These are phyloP conservation scores for Acanthisitta chloris DNA, from an alignment of 2,113 vertebrate species.

Conservation along the genomic window DNA sequence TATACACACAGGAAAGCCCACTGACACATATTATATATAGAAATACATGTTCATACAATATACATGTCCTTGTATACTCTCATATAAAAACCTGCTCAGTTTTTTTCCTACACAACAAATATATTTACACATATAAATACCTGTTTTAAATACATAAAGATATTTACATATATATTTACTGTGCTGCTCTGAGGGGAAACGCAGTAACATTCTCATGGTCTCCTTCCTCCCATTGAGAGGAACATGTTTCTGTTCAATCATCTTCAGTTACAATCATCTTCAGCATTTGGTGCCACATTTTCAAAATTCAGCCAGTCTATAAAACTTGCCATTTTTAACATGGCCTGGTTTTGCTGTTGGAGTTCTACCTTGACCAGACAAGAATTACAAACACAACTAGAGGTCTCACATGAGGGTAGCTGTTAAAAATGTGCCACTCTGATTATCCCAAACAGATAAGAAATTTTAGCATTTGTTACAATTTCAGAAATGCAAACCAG, in stretches of 20 bases:
- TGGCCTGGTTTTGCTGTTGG: neutral
- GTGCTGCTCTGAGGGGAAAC: neutral
- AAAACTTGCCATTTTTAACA: neutral
- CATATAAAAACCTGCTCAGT: neutral
- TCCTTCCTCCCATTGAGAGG: neutral
- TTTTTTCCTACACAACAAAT: neutral
- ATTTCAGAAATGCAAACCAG: neutral
- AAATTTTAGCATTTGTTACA: neutral
- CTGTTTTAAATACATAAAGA: neutral
- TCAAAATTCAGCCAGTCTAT: neutral
- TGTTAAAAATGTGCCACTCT: neutral
- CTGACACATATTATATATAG: neutral
- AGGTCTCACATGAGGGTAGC: neutral
- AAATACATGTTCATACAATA: neutral
- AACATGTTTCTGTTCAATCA: neutral
- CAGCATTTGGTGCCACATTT: neutral
- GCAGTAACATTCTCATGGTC: neutral
- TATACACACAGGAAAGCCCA: neutral
- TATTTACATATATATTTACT: neutral
- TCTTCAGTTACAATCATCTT: neutral
- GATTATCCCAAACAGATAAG: neutral
- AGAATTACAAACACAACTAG: neutral
- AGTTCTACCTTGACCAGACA: neutral
- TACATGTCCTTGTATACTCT: neutral
- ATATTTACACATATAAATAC: too few relatives aligned